Evolutionary conservation across 35 echinoderm and acorn worm genomes (phyloP), one percentile per base, ranked within the genome.

Genomic region (Lytechinus variegatus): DNA sequence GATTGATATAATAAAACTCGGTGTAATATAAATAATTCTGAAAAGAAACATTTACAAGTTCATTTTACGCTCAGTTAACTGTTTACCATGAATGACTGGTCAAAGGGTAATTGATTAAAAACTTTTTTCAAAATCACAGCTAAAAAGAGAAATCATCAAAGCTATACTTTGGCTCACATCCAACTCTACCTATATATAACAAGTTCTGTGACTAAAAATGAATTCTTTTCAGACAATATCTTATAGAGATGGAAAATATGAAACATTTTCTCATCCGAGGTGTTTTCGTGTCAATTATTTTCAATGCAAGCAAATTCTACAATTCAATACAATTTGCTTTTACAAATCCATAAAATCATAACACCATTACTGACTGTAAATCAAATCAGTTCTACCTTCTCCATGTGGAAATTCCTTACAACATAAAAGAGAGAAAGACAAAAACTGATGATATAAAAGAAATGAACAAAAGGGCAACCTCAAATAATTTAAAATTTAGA

Each of bases 21-120:
- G 19, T 24, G 66, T 79, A 58, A 79, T 79, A 24, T 24, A 79
- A 79, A 79, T n/a, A 24, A 24, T 1, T n/a, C 3, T 79, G 66
- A 79, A 79, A 19, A 79, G 66, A 8, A 79, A 79, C 66, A 19
- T 16, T 79, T 79, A 79, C 66, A 1, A 79, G 66, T 79, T 79
- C 66, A 79, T 79, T 79, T 79, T 79, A 79, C 66, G 14, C 66
- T 79, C 66, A n/a, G n/a, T 79, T n/a, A 79, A 79, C 66, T 79
- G 19, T 79, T 19, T 79, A 19, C 66, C 19, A 24, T 79, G 66
- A 79, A 79, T 79, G 66, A 79, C n/a, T n/a, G 12, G 66, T 79
- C 14, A 79, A 79, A 79, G 66, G 66, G 19, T 16, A 6, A 79
- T 24, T n/a, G 66, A n/a, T 4, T 79, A 24, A 16, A 0, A 79